phyloP scores from a whole-genome alignment of 2,797 vertebrate species.

The Danionella dracula region DNA sequence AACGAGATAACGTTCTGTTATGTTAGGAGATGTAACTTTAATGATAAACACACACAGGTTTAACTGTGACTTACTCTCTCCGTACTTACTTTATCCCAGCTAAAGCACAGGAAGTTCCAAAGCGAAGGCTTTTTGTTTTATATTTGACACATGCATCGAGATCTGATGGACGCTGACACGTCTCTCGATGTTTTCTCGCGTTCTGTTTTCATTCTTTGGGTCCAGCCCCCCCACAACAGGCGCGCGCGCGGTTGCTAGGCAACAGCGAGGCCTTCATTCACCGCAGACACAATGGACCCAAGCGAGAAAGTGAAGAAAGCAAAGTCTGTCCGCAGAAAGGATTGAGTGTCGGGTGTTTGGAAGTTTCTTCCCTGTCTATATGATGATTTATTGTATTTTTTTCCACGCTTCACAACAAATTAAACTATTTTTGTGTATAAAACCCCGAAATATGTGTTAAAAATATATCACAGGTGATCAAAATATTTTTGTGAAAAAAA shows the following conservation, averaged over 20 bases:
- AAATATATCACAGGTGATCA: too few species aligned
- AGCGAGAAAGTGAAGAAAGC: background rate
- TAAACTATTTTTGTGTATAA: too few species aligned
- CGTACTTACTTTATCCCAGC: constrained; percentile 1
- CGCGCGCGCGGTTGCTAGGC: constrained; percentile 54
- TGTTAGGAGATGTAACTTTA: background rate
- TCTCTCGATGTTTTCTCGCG: background rate
- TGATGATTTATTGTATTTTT: too few species aligned
- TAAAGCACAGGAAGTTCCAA: background rate
- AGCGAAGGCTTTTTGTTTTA: background rate
- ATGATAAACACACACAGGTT: background rate
- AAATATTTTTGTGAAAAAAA: too few species aligned
- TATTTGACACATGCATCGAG: background rate
- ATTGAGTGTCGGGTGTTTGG: background rate
- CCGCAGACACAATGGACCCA: constrained; percentile 17
- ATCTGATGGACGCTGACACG: background rate
- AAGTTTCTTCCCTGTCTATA: background rate
- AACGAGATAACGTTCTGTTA: background rate
- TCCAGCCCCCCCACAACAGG: constrained; percentile 45
- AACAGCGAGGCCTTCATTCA: constrained; percentile 55
- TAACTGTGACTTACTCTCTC: background rate
- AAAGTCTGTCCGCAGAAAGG: constrained; percentile 31
- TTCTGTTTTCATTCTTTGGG: constrained; percentile 8
- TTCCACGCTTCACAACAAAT: too few species aligned
- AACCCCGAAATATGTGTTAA: too few species aligned